A percentile compares a stretch with the other conserved stretches of the same genome.
phyloP scores from a whole-genome alignment of 2,797 vertebrate genomes.

The Odontamblyopus lacepedii region DNA sequence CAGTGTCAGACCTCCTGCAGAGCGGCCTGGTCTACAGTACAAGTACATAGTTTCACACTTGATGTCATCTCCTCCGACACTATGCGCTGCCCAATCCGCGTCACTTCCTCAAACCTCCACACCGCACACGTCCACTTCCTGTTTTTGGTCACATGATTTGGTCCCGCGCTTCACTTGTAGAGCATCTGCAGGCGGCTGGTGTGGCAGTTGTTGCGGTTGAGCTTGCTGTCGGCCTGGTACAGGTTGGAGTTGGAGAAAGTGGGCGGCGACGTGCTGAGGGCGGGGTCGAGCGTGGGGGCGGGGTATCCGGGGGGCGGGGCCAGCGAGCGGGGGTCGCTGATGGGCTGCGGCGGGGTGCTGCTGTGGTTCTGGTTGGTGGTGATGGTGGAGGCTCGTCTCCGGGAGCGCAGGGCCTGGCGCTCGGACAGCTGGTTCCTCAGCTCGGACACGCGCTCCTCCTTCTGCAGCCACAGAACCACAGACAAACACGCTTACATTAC shows the following conservation, averaged over 20 bases:
- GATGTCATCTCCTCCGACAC: constrained; percentile 12
- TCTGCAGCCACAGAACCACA: constrained; percentile 67
- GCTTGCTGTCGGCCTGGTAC: constrained; percentile 81
- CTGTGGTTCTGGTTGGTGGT: constrained; percentile 73
- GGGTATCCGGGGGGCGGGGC: constrained; percentile 75
- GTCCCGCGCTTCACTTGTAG: constrained; percentile 80
- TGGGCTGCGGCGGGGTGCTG: constrained; percentile 47
- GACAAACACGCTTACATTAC: no score
- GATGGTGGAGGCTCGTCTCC: constrained; percentile 79
- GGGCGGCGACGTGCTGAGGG: constrained; percentile 57
- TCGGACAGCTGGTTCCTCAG: constrained; percentile 88
- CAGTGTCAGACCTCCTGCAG: background rate
- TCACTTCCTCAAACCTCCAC: constrained; percentile 3
- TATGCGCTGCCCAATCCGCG: background rate
- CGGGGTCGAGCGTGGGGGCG: constrained; percentile 63
- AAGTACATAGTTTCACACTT: background rate
- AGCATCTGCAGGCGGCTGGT: constrained; percentile 87
- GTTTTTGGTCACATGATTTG: background rate
- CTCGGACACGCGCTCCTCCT: constrained; percentile 88
- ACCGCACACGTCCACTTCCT: background rate
- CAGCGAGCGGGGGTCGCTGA: constrained; percentile 70
- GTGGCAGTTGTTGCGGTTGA: constrained; percentile 87
- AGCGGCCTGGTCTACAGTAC: background rate
- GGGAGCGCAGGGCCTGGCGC: constrained; percentile 85
- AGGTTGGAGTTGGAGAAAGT: constrained; percentile 78